Conservation (phyloP, 2,797 vertebrate genomes). For the Cynodonichthys magdalenae region DNA sequence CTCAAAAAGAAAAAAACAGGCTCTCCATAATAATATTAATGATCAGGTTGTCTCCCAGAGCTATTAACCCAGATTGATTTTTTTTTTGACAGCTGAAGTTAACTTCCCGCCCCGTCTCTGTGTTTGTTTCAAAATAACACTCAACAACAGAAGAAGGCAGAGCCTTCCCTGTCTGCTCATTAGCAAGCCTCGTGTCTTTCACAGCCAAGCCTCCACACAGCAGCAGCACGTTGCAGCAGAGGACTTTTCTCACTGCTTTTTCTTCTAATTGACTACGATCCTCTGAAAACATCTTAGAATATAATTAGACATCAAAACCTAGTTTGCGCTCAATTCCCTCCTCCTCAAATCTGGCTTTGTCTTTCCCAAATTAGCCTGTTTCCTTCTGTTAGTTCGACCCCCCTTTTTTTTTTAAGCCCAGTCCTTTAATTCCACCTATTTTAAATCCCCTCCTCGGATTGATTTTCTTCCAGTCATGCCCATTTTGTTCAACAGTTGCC, state of each 20-base stretch:
- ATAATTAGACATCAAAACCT: constrained; percentile 17
- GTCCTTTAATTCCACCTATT: constrained; percentile 29
- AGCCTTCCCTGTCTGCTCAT: constrained; percentile 64
- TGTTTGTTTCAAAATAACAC: constrained; percentile 60
- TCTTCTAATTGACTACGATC: neutral
- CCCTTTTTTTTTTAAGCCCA: neutral
- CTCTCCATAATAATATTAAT: constrained; percentile 48
- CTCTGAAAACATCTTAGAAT: constrained; percentile 13
- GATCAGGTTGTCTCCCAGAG: constrained; percentile 59
- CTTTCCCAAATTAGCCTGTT: neutral
- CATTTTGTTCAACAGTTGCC: constrained; percentile 75
- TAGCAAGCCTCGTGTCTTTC: constrained; percentile 57
- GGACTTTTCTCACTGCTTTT: constrained; percentile 1
- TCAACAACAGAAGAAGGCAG: constrained; percentile 63
- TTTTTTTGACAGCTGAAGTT: constrained; percentile 64
- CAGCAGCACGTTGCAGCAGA: constrained; percentile 30
- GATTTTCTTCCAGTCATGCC: constrained; percentile 59
- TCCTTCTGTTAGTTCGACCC: neutral
- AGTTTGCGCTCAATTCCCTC: constrained; percentile 17
- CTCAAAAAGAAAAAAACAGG: constrained; percentile 6
- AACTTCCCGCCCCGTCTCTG: constrained; percentile 49
- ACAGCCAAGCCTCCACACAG: constrained; percentile 44
- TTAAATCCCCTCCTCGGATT: constrained; percentile 50
- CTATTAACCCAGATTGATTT: constrained; percentile 77
- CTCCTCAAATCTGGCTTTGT: constrained; percentile 1